These are phyloP conservation scores for Channa argus DNA, from an alignment of 2,113 vertebrate species.

Conservation along the genomic window DNA sequence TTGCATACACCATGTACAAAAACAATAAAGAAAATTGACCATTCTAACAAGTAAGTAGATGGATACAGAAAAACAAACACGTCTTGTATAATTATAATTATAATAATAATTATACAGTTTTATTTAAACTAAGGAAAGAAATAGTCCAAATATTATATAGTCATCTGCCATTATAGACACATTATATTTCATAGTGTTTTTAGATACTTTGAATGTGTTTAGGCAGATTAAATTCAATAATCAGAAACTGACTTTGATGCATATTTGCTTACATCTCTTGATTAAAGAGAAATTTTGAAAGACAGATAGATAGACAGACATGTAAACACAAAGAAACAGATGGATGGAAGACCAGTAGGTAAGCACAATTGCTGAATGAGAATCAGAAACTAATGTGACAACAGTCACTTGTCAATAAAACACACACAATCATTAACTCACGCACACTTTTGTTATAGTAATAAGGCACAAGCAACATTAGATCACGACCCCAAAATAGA, in stretches of 20 bases:
- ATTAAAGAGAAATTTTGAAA: conserved; percentile 1
- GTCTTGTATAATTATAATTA: too few species aligned
- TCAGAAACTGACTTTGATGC: conserved; percentile 14
- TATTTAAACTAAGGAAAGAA: neutral
- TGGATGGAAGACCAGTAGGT: conserved; percentile 10
- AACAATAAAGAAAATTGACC: neutral
- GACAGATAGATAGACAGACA: conserved; percentile 10
- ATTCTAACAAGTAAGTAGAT: neutral
- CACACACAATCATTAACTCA: conserved; percentile 10
- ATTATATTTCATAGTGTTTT: conserved; percentile 9
- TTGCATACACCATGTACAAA: conserved; percentile 2
- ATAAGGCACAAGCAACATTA: conserved; percentile 72
- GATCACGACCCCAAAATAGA: conserved; percentile 36
- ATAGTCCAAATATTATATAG: neutral
- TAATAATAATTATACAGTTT: conserved; percentile 12
- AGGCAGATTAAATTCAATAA: conserved; percentile 5
- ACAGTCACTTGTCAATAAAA: conserved; percentile 7
- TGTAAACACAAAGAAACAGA: conserved; percentile 14
- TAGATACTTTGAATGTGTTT: neutral
- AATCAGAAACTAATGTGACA: conserved; percentile 19
- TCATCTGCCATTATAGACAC: neutral
- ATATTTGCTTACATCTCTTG: neutral
- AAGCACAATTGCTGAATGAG: conserved; percentile 17
- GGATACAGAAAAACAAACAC: neutral
- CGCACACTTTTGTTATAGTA: conserved; percentile 32